Percentiles rank a stretch among this genome's conserved stretches.
phyloP scores from a whole-genome alignment of 2,113 vertebrate species.

The Myxocyprinus asiaticus region DNA sequence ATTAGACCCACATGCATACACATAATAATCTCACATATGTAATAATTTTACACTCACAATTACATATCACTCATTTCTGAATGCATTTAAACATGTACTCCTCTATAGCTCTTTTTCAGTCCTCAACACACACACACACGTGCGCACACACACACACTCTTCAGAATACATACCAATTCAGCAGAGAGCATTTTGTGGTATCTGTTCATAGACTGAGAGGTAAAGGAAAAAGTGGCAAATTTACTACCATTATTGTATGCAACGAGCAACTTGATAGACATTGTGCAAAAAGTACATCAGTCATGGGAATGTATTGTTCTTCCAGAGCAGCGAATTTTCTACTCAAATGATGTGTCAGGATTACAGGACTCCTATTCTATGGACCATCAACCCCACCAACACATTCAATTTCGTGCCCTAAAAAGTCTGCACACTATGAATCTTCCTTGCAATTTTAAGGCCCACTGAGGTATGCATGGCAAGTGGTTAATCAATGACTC shows the following conservation, averaged over 20 bases:
- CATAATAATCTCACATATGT: slow-evolving; percentile 42
- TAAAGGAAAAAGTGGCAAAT: slow-evolving; percentile 26
- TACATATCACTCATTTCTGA: slow-evolving; percentile 40
- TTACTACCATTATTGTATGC: slow-evolving; percentile 16
- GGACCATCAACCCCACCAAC: slow-evolving; percentile 41
- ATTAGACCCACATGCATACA: slow-evolving; percentile 53
- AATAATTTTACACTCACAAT: slow-evolving; percentile 43
- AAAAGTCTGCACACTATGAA: slow-evolving; percentile 19
- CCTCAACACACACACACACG: slow-evolving; percentile 28
- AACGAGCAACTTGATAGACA: slow-evolving; percentile 36
- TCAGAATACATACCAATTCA: slow-evolving; percentile 54
- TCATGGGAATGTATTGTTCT: slow-evolving; percentile 24
- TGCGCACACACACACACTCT: slow-evolving; percentile 50
- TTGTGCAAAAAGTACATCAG: slow-evolving; percentile 52
- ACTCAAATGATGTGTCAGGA: slow-evolving; percentile 16
- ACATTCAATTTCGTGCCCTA: slow-evolving; percentile 33
- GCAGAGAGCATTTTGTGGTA: slow-evolving; percentile 33
- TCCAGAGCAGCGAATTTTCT: slow-evolving; percentile 12
- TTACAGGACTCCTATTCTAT: slow-evolving; percentile 13
- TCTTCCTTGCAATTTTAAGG: slow-evolving; percentile 46
- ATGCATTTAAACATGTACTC: slow-evolving; percentile 27
- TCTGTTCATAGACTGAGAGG: slow-evolving; percentile 34
- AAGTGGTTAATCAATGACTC: slow-evolving; percentile 30
- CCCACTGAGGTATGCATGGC: slow-evolving; percentile 55
- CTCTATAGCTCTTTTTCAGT: neutral